Evolutionary conservation across 2,888 invertebrate species (phyloP).

Genomic region (Xylophagus ater): DNA sequence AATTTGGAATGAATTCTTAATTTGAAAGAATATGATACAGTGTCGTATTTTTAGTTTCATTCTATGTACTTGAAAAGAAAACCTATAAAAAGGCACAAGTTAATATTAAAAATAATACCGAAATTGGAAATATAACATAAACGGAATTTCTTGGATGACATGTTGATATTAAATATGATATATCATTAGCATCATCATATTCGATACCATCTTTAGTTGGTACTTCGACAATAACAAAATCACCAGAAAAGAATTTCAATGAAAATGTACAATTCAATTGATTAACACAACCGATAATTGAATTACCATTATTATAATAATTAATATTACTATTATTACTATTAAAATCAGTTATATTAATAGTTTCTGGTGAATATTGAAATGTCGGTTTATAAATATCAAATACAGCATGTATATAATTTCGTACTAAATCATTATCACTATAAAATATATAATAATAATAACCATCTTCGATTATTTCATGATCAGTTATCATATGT

Average conservation of each 20-base stretch:
- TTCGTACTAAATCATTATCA: slow-evolving; percentile 67
- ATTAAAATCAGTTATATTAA: slow-evolving; percentile 24
- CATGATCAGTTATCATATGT: slow-evolving; percentile 57
- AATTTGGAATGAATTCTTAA: too few relatives aligned
- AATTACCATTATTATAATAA: neutral
- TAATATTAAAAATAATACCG: slow-evolving; percentile 62
- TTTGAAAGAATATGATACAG: too few relatives aligned
- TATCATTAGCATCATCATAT: slow-evolving; percentile 59
- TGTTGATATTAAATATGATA: slow-evolving; percentile 58
- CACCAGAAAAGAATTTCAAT: slow-evolving; percentile 59
- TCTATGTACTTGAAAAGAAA: too few relatives aligned
- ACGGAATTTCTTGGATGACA: slow-evolving; percentile 70
- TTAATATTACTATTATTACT: neutral
- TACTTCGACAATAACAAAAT: slow-evolving; percentile 73
- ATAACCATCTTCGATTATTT: slow-evolving; percentile 65
- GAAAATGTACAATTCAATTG: slow-evolving; percentile 65
- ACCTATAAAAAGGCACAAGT: slow-evolving; percentile 71
- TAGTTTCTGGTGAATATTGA: slow-evolving; percentile 61
- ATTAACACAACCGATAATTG: slow-evolving; percentile 54
- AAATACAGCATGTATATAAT: slow-evolving; percentile 73
- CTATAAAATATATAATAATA: slow-evolving; percentile 86
- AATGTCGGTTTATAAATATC: slow-evolving; percentile 78
- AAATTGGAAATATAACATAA: slow-evolving; percentile 68
- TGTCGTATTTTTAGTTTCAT: too few relatives aligned
- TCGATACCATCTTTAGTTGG: slow-evolving; percentile 72